Evolutionary conservation across 2,113 vertebrate genomes (phyloP).

Genomic region (Pao palembangensis): DNA sequence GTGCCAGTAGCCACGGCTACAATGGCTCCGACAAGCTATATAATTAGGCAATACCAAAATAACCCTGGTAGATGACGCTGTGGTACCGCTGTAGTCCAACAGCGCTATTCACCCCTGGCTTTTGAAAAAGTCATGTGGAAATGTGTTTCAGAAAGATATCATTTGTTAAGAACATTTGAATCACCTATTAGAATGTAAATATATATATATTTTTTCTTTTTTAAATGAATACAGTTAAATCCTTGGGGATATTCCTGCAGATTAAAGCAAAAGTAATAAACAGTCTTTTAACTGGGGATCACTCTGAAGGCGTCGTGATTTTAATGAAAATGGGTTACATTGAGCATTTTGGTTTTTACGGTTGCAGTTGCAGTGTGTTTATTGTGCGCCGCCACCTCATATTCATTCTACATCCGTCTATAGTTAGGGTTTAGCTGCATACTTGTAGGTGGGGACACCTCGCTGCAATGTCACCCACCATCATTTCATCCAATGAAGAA

Average conservation of each 20-base stretch:
- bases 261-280: constrained; percentile 23
- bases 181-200: constrained; percentile 62
- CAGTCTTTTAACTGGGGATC: constrained; percentile 14
- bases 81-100: constrained; percentile 32
- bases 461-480: constrained; percentile 14
- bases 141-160: constrained; percentile 71
- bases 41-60: neutral
- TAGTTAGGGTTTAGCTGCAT: neutral
- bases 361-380: too few species aligned
- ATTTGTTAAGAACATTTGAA: constrained; percentile 65
- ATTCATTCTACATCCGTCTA: neutral
- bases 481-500: constrained; percentile 29
- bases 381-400: neutral
- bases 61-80: constrained; percentile 64
- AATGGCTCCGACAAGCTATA: neutral
- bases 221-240: neutral
- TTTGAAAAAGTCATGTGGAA: constrained; percentile 55
- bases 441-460: constrained; percentile 5
- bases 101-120: constrained; percentile 14
- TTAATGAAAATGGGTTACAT: constrained; percentile 1
- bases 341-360: neutral
- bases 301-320: constrained; percentile 12
- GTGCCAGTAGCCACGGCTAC: too few species aligned
- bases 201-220: neutral
- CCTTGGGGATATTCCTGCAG: constrained; percentile 12